A percentile compares a stretch with the other conserved stretches of the same genome.
Conservation (phyloP, 2,113 vertebrate species). For the Oreocharis arfaki region DNA sequence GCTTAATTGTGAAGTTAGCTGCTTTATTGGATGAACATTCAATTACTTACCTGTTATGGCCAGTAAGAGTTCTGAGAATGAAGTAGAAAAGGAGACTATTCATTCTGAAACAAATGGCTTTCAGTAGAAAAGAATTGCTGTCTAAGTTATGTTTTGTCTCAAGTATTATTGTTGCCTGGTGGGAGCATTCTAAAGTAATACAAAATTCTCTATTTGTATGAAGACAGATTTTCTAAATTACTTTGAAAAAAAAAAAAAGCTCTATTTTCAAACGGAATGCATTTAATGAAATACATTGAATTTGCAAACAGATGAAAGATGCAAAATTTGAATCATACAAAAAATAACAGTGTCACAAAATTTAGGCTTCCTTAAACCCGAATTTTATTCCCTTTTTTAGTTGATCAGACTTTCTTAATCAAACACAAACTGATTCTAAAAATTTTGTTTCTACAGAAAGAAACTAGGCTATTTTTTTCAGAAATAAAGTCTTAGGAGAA, state of each 20-base stretch:
- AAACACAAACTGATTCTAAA: not conserved
- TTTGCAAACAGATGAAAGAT: not conserved
- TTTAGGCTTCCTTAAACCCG: not conserved
- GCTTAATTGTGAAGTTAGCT: not conserved
- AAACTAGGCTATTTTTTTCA: not conserved
- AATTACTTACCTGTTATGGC: not conserved
- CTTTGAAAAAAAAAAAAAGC: not conserved
- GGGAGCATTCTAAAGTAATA: not conserved
- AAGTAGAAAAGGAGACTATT: not conserved
- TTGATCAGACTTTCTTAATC: not conserved
- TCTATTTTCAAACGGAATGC: not conserved
- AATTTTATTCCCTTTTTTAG: not conserved
- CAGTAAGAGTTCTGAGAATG: not conserved
- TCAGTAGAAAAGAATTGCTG: not conserved
- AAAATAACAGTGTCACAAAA: not conserved
- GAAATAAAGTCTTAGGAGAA: not conserved
- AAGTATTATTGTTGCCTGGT: not conserved
- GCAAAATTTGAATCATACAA: not conserved
- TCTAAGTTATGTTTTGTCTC: not conserved
- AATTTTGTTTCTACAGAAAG: not conserved
- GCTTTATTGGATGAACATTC: not conserved
- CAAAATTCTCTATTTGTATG: not conserved
- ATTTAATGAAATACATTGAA: not conserved
- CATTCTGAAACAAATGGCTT: not conserved
- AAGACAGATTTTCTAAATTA: not conserved